Evolutionary conservation across 2,888 invertebrate species (phyloP).

Genomic region (Liodrosophila aerea): DNA sequence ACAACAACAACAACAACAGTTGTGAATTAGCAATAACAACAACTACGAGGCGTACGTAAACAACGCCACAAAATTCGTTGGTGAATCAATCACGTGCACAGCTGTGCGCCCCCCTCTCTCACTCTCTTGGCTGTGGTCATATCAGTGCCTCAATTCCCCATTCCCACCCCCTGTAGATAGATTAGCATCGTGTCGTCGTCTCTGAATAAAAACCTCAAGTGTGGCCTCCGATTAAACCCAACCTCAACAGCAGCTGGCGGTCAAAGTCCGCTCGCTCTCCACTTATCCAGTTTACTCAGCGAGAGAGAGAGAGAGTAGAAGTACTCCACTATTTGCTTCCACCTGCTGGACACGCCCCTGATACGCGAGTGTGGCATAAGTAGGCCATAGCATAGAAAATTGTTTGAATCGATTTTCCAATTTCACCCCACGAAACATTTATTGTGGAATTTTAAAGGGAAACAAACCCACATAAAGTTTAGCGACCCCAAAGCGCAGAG

Average conservation of each 20-base stretch:
- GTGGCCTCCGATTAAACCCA: too few species aligned
- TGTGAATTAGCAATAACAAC: conserved; percentile 40
- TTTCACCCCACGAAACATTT: conserved; percentile 22
- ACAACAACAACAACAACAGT: conserved; percentile 29
- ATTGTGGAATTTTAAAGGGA: conserved; percentile 24
- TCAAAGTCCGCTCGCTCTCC: not conserved
- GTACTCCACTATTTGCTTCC: too few species aligned
- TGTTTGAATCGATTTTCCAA: conserved; percentile 61
- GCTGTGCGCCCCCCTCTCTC: not conserved
- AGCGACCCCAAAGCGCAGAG: conserved; percentile 62
- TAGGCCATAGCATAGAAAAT: conserved; percentile 58
- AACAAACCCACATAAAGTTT: conserved; percentile 61
- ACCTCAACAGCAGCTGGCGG: too few species aligned
- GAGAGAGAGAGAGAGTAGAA: not conserved
- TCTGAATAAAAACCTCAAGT: too few species aligned
- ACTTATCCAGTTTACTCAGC: not conserved
- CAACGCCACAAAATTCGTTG: conserved; percentile 38
- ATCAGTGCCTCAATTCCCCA: not conserved
- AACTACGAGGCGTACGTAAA: conserved; percentile 24
- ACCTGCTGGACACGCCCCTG: conserved; percentile 13
- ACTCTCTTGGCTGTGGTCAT: not conserved
- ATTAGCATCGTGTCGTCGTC: too few species aligned
- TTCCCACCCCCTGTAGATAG: not conserved
- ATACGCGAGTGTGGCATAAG: conserved; percentile 43
- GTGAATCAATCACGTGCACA: conserved; percentile 67